Conservation (phyloP, 2,113 vertebrate species). For the Furnarius figulus region DNA sequence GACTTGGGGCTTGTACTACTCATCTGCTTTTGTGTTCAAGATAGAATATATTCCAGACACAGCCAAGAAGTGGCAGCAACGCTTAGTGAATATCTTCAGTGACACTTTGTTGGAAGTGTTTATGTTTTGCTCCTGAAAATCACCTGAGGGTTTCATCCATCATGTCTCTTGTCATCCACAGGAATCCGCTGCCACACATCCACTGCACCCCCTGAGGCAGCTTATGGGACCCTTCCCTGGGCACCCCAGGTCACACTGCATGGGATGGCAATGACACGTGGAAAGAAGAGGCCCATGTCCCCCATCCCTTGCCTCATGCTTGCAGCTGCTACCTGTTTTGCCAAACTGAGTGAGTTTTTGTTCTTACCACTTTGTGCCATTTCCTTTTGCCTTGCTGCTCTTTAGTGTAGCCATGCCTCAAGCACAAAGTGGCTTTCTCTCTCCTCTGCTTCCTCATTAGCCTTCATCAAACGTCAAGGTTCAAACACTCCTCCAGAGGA, state of each 20-base stretch:
- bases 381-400: background rate
- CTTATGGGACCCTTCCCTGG: constrained; percentile 71
- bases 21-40: background rate
- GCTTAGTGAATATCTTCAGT: background rate
- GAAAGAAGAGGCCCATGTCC: constrained; percentile 30
- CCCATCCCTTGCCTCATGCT: constrained; percentile 64
- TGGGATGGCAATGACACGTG: constrained; percentile 53
- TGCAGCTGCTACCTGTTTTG: constrained; percentile 48
- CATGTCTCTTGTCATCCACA: background rate
- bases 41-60: background rate
- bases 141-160: background rate
- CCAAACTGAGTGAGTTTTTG: constrained; percentile 69
- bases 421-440: background rate
- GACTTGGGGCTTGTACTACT: background rate
- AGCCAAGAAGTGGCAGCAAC: background rate
- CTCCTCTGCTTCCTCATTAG: background rate
- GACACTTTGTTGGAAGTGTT: background rate
- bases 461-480: background rate
- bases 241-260: background rate
- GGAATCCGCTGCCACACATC: background rate
- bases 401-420: background rate
- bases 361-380: background rate
- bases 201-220: background rate
- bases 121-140: background rate
- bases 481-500: background rate